Percentiles rank a stretch among this genome's conserved stretches.
Evolutionary conservation across 2,888 invertebrate species (phyloP).

Genomic region (Noctua fimbriata): DNA sequence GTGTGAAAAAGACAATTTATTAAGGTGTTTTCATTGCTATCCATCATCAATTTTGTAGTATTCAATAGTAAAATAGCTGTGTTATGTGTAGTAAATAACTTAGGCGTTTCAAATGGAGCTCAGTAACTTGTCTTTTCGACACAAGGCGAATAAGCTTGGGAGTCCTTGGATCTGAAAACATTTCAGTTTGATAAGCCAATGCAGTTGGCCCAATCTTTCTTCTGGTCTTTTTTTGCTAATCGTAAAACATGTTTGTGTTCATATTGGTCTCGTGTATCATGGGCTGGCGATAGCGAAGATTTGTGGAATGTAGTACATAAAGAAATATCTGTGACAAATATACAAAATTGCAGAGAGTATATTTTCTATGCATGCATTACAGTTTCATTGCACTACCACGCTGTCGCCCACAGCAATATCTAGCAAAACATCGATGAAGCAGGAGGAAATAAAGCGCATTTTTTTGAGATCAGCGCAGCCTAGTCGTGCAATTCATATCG

Average conservation of each 20-base stretch:
- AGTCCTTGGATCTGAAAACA: neutral
- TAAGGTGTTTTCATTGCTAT: conserved; percentile 18
- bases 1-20: conserved; percentile 43
- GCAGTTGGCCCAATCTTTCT: neutral
- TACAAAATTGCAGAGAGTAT: neutral
- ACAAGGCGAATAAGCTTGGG: neutral
- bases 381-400: conserved; percentile 10
- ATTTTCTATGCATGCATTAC: conserved; percentile 1
- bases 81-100: conserved; percentile 6
- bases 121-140: conserved; percentile 36
- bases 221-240: neutral
- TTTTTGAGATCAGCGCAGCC: neutral
- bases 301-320: neutral
- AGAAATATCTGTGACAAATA: neutral
- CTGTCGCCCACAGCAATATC: conserved; percentile 22
- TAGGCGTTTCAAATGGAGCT: conserved; percentile 1
- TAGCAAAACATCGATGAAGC: neutral
- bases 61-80: conserved; percentile 7
- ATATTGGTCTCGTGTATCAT: neutral
- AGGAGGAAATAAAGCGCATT: conserved; percentile 2
- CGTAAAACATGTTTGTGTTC: neutral
- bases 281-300: neutral
- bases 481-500: neutral
- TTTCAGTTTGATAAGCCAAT: neutral
- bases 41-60: neutral